Base-by-base conservation (phyloP, 1,140 invertebrate species). In the Orchestia grillus region DNA sequence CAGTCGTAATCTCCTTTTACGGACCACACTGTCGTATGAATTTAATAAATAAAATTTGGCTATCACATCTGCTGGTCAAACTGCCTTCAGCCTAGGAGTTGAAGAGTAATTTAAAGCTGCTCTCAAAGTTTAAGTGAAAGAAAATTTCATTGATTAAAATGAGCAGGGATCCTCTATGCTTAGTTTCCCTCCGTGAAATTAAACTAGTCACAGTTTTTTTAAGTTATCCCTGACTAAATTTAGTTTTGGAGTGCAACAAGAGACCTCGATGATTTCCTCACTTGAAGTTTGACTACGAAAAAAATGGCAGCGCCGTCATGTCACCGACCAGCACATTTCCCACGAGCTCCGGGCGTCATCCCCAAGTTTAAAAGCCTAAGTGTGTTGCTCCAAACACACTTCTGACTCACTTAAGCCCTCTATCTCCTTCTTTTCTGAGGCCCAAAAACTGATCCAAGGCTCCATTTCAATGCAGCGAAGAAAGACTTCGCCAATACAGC, bases 381-480 rank as follows among this genome's bases (percentile, higher is more conserved):
- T 44, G 92, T 94, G 92, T 94, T 94, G 92, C 92, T 94, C 43
- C 92, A 94, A 94, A 94, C 92, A 94, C 92, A 47, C 92, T 45
- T 45, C 92, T 45, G 44, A 94, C 92, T 94, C 92, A 45, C 36
- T 42, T 94, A 94, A 94, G 92, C 92, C 47, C 92, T 94, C 92
- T 90, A 44, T 11, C 88, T 90, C 88, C 62, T 90, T 44, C 88
- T 41, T 44, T 45, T n/a, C 41, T 11, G 11, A n/a, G 8, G 92
- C 43, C 92, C 92, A 45, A 47, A 94, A 94, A 94, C 92, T 94
- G 92, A 94, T 94, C 44, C 92, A 94, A 94, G 36, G 92, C 41
- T 94, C 92, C 92, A 94, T 94, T 94, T 94, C 92, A 94, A 94
- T 94, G 92, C 92, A 94, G 92, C 44, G 92, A 94, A 94, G 92